Evolutionary conservation across 2,888 invertebrate species (phyloP), one percentile per base, ranked within the genome.

Genomic region (Eupithecia subfuscata): DNA sequence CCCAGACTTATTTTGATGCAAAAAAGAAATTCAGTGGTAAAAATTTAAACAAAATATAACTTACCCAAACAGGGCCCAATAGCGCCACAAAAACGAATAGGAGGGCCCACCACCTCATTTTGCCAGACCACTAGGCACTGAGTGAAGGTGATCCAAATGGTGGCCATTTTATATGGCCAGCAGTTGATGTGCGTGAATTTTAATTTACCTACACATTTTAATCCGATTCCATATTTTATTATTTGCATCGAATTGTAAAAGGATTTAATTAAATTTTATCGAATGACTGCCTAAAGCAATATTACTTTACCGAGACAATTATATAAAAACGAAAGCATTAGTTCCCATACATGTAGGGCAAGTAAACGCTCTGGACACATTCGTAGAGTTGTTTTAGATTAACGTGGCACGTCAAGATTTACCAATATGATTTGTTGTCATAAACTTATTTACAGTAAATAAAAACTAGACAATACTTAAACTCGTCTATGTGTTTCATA

Each of bases 41-140:
- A 64, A 34, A n/a, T 30, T 2, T 16, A 1, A 2, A 34, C 14
- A 34, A 16, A 34, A 34, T 8, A 52, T 56, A 22, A 34, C 86
- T 89, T 82, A 91, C 90, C 90, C 85, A 77, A 14, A 82, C 84
- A n/a, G 83, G 78, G 76, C 79, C 81, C 71, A 91, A 70, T 69
- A 90, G 65, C 11, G 86, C 84, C n/a, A 88, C 70, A 11, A 91
- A 11, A 37, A 85, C 78, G 75, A 85, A 84, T 18, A 91, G 73
- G 22, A 89, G 69, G 67, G 82, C 70, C 5, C 88, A 73, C 90
- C 89, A 90, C 87, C 90, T 89, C 92, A 92, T 92, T 18, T 77
- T 84, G 75, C 73, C 73, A 68, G 77, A 69, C 37, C 74, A 45
- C 60, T 34, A 30, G 64, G 8, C 74, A 65, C 64, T 74, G 43